Conservation (phyloP, 2,797 vertebrate species). For the Phoeniculus purpureus region DNA sequence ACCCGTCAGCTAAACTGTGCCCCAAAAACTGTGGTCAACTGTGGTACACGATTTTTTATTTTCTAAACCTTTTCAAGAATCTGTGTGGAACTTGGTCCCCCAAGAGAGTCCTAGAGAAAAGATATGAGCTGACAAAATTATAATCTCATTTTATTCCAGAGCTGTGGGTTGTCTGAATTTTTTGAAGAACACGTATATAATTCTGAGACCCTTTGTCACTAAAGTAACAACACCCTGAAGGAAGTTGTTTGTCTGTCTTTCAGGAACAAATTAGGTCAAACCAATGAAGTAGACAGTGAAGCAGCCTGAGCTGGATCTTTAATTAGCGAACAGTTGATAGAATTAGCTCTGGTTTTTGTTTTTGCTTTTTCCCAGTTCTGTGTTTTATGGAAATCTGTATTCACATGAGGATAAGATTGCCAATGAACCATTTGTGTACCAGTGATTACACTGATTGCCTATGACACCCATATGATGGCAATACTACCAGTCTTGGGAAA, state of each 20-base stretch:
- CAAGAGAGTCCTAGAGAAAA: neutral
- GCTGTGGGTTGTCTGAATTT: neutral
- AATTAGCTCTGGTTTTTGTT: slow-evolving; percentile 59
- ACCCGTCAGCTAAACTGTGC: neutral
- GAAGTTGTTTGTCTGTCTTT: slow-evolving; percentile 31
- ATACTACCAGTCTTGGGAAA: neutral
- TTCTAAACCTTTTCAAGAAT: neutral
- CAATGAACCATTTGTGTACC: slow-evolving; percentile 5
- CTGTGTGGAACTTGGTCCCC: accelerated
- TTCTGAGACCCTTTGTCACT: neutral
- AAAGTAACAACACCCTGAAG: neutral
- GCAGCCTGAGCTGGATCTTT: slow-evolving; percentile 37
- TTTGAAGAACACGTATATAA: neutral
- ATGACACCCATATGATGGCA: neutral
- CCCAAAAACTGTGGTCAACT: neutral
- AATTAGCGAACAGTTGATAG: neutral
- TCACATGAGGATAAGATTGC: neutral
- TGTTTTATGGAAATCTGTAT: slow-evolving; percentile 15
- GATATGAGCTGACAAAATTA: neutral
- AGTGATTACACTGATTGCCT: slow-evolving; percentile 31
- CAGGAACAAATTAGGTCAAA: slow-evolving; percentile 47
- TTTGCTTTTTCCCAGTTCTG: neutral
- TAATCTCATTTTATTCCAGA: neutral
- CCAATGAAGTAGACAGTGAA: neutral
- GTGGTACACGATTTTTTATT: accelerated